Conservation (phyloP, 2,888 invertebrate genomes). For the Caenorhabditis zanzibari region DNA sequence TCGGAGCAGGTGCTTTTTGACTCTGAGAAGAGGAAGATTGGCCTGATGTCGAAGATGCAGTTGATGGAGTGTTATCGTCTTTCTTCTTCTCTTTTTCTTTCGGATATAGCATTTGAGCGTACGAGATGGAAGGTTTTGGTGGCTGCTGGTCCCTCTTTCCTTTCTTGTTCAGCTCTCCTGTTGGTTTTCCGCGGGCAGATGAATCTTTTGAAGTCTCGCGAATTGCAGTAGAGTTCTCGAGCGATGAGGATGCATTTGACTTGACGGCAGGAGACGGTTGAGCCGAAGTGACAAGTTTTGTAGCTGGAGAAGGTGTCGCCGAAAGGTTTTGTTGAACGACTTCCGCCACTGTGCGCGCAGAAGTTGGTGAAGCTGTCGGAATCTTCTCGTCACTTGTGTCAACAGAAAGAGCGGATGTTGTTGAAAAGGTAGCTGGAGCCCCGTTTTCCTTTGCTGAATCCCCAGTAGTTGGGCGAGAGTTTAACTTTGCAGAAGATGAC, state of each 20-base stretch:
- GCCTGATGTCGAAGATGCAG: not conserved
- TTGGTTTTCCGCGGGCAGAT: no score
- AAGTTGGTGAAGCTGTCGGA: not conserved
- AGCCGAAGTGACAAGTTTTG: conserved; percentile 5
- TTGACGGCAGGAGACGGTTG: conserved; percentile 17
- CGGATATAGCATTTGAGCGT: conserved; percentile 49
- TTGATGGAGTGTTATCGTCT: not conserved
- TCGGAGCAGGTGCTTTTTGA: conserved; percentile 5
- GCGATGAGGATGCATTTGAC: not conserved
- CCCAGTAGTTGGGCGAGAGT: not conserved
- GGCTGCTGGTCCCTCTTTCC: not conserved
- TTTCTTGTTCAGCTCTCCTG: not conserved
- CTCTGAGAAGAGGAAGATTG: not conserved
- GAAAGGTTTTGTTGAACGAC: conserved; percentile 38
- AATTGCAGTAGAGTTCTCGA: not conserved
- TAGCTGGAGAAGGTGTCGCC: conserved; percentile 12
- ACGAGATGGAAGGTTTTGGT: conserved; percentile 29
- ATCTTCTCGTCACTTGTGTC: conserved; percentile 20
- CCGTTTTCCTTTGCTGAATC: not conserved
- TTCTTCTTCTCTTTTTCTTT: not conserved
- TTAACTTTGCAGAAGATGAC: not conserved
- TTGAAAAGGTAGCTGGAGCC: not conserved
- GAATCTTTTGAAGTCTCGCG: not conserved
- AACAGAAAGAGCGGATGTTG: conserved; percentile 20
- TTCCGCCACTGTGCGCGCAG: conserved; percentile 23